Evolutionary conservation across 2,888 invertebrate species (phyloP).

Genomic region (Dorcus parallelipipedus): DNA sequence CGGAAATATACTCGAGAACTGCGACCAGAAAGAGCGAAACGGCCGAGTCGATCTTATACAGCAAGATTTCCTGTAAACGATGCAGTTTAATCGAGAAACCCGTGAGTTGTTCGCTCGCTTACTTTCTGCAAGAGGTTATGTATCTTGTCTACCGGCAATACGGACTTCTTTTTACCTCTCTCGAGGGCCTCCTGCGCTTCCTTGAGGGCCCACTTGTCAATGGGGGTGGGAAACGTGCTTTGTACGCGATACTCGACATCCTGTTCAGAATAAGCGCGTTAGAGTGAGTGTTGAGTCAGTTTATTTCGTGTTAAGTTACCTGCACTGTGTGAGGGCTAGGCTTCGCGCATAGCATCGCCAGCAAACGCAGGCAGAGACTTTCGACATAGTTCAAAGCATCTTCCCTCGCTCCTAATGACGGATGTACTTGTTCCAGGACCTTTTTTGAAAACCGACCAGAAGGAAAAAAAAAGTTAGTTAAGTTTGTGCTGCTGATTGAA

Average conservation of each 20-base stretch:
- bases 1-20: conserved; percentile 91
- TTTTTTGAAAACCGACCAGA: conserved; percentile 38
- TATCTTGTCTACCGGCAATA: conserved; percentile 80
- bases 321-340: conserved; percentile 79
- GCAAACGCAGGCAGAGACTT: conserved; percentile 79
- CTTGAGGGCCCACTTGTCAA: conserved; percentile 88
- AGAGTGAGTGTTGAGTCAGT: background rate
- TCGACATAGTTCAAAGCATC: conserved; percentile 93
- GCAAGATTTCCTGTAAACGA: conserved; percentile 70
- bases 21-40: conserved; percentile 89
- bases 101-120: conserved; percentile 13
- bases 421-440: conserved; percentile 90
- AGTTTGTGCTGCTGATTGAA: too few relatives aligned
- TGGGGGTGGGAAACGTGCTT: conserved; percentile 90
- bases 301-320: conserved; percentile 43
- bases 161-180: conserved; percentile 73
- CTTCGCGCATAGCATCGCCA: conserved; percentile 84
- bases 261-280: conserved; percentile 43
- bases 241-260: conserved; percentile 93
- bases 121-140: conserved; percentile 84
- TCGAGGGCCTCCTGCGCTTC: conserved; percentile 85
- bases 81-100: background rate
- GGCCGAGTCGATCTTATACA: conserved; percentile 82
- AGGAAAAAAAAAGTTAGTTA: too few relatives aligned
- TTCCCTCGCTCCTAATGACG: conserved; percentile 78